Evolutionary conservation across 2,113 vertebrate genomes (phyloP).

Genomic region (Coptodon rendalli): DNA sequence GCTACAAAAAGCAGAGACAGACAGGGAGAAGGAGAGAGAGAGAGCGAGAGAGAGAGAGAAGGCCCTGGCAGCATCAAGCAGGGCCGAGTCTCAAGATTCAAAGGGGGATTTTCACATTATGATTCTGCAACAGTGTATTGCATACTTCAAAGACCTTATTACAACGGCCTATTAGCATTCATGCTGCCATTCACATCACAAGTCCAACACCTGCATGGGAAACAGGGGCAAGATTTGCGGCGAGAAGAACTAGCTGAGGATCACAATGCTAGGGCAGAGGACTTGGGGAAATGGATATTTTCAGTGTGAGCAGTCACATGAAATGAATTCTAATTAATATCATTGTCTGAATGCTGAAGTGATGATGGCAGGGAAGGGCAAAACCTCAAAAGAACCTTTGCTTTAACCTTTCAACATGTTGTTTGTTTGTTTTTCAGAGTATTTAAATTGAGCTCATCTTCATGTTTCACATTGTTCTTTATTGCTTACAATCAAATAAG

Average conservation of each 20-base stretch:
- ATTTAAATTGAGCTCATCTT: background rate
- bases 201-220: slow-evolving; percentile 73
- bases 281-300: slow-evolving; percentile 25
- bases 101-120: slow-evolving; percentile 73
- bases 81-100: slow-evolving; percentile 58
- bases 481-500: background rate
- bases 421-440: background rate
- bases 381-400: background rate
- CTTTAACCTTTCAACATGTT: background rate
- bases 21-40: slow-evolving; percentile 23
- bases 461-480: background rate
- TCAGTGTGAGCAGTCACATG: slow-evolving; percentile 15
- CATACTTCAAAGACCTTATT: slow-evolving; percentile 77
- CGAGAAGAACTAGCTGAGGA: slow-evolving; percentile 52
- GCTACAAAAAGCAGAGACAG: background rate
- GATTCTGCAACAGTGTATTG: slow-evolving; percentile 74
- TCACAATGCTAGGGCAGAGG: slow-evolving; percentile 60
- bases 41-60: slow-evolving; percentile 14
- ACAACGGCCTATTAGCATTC: slow-evolving; percentile 78
- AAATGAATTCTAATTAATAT: slow-evolving; percentile 57
- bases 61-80: slow-evolving; percentile 38
- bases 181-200: slow-evolving; percentile 71
- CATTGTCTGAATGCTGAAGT: slow-evolving; percentile 1
- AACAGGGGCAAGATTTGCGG: slow-evolving; percentile 71
- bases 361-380: background rate